phyloP scores from a whole-genome alignment of 2,888 invertebrate species.

The Halocaridina rubra region DNA sequence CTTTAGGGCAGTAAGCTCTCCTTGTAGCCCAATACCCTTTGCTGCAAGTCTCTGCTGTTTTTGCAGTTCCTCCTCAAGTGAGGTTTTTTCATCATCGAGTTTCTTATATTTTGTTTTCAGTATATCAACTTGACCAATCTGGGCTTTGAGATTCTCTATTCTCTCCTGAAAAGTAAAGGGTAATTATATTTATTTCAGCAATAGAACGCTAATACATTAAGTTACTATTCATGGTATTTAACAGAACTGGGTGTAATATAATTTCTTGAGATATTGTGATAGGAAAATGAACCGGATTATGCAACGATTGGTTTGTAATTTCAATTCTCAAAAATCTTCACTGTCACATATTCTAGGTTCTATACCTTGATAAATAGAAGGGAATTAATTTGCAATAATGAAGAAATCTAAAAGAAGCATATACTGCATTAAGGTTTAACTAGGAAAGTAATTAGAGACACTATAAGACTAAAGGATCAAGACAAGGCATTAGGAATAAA shows the following conservation, averaged over 20 bases:
- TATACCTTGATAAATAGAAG: no score
- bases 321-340: neutral
- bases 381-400: no score
- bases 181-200: neutral
- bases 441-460: no score
- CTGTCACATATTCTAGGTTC: no score
- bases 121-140: conserved; percentile 49
- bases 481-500: no score
- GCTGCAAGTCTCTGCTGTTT: conserved; percentile 22
- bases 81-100: conserved; percentile 45
- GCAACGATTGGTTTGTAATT: neutral
- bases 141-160: conserved; percentile 53
- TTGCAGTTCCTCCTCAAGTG: conserved; percentile 27
- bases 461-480: no score
- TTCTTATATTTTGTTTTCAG: conserved; percentile 57
- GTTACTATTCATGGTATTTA: neutral
- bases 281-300: neutral
- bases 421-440: no score
- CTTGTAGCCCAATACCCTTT: conserved; percentile 16
- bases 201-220: neutral
- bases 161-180: conserved; percentile 34
- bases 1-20: conserved; percentile 18
- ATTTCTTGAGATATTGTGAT: neutral
- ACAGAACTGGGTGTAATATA: neutral
- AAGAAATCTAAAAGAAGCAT: no score